Base-by-base conservation (phyloP, 37 sponge, comb jelly and placozoan species). In the Corticium candelabrum region DNA sequence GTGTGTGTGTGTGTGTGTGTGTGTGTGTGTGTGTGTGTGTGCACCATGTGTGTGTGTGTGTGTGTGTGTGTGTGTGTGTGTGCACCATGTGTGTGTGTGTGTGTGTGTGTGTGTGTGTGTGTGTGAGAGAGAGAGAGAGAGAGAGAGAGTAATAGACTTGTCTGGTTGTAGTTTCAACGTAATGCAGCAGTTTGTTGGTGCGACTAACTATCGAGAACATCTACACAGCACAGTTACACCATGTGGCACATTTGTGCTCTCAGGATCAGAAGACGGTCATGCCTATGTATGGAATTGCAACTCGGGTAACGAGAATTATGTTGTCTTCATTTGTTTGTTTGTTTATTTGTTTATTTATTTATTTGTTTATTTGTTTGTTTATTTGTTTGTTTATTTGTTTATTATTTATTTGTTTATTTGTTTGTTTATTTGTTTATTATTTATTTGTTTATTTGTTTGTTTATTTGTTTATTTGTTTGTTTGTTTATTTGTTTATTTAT, bases 11-110 rank as follows among this genome's bases (percentile, higher is more conserved):
- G 35, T 75, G 37, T 31, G 67, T 81, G 37, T 32, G 81, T 34
- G 50, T 72, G 74, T 32, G 50, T 40, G 39, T 78, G 68, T 62
- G 79, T 70, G 73, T 70, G 73, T 70, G 73, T 70, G n/a, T n/a
- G n/a, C n/a, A n/a, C n/a, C n/a, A n/a, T n/a, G n/a, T n/a, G n/a
- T n/a, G n/a, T n/a, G n/a, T n/a, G n/a, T n/a, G n/a, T n/a, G n/a
- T n/a, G n/a, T n/a, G n/a, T n/a, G n/a, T n/a, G n/a, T n/a, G n/a
- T n/a, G n/a, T n/a, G n/a, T n/a, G n/a, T n/a, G n/a, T n/a, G n/a
- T n/a, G n/a, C n/a, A n/a, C n/a, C n/a, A 32, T 70, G 73, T 70
- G 73, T 70, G 76, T 76, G 41, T 76, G 77, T 76, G 77, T 40
- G 41, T 76, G 77, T 30, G 15, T 41, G 41, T 3, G 41, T 70